A percentile compares a stretch with the other conserved stretches of the same genome.
phyloP scores from a whole-genome alignment of 2,797 vertebrate genomes.

The Setipinna tenuifilis region DNA sequence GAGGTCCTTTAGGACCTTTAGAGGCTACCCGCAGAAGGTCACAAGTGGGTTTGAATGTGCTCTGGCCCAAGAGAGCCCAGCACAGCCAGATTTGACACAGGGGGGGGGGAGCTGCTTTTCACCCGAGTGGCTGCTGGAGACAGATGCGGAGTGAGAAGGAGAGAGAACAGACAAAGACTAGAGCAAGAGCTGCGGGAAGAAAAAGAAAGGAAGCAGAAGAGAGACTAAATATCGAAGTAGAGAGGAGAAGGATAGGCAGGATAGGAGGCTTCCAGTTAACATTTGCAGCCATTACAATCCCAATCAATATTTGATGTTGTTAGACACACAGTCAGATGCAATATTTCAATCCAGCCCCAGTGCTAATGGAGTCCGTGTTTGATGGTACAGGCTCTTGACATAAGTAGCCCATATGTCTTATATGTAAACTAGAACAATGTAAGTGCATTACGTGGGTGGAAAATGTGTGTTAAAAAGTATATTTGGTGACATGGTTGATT shows the following conservation, averaged over 20 bases:
- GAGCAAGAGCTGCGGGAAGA: background rate
- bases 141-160: background rate
- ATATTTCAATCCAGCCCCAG: background rate
- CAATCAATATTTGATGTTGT: slow-evolving; percentile 10
- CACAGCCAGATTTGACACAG: no score
- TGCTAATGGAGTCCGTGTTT: background rate
- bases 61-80: no score
- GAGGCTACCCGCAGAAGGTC: background rate
- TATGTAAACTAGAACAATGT: background rate
- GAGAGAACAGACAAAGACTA: background rate
- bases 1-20: background rate
- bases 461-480: no score
- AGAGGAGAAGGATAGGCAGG: no score
- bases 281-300: background rate
- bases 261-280: background rate
- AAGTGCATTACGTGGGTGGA: slow-evolving; percentile 38
- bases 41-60: background rate
- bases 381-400: slow-evolving; percentile 7
- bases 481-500: slow-evolving; percentile 28
- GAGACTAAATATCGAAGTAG: no score
- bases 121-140: background rate
- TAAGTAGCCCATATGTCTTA: background rate
- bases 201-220: background rate
- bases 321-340: background rate
- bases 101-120: no score